A percentile compares a stretch with the other conserved stretches of the same genome.
phyloP scores from a whole-genome alignment of 1,140 invertebrate species.

The Sarcophaga bullata region DNA sequence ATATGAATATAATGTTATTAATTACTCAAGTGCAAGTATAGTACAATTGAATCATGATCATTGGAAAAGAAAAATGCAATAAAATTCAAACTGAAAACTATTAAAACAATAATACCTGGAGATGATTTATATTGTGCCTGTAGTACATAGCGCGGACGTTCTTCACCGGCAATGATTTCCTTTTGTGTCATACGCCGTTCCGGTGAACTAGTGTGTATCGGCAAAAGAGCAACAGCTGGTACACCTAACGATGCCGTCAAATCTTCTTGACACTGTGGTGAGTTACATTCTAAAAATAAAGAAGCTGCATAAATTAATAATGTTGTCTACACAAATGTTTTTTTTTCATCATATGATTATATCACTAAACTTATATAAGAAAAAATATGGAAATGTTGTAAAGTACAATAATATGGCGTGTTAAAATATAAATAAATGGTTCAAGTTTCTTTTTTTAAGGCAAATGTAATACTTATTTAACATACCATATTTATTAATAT shows the following conservation, averaged over 20 bases:
- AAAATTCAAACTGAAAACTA: neutral
- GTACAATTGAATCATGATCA: neutral
- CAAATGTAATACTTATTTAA: no score
- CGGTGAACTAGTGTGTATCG: constrained; percentile 62
- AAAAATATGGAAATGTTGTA: no score
- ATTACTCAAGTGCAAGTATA: neutral
- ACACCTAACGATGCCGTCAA: constrained; percentile 55
- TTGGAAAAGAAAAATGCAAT: neutral
- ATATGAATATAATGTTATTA: neutral
- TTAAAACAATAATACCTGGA: constrained; percentile 46
- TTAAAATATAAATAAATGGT: no score
- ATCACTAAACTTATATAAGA: no score
- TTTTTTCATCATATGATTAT: no score
- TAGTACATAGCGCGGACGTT: constrained; percentile 63
- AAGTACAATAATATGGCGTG: no score
- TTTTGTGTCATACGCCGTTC: constrained; percentile 65
- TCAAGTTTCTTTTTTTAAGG: no score
- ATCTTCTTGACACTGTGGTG: constrained; percentile 61
- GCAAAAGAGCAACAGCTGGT: constrained; percentile 61
- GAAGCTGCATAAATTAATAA: no score
- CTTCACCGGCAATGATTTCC: constrained; percentile 65
- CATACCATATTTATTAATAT: no score
- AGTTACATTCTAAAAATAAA: constrained; percentile 54
- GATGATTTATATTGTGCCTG: constrained; percentile 61
- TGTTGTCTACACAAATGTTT: no score